phyloP scores from a whole-genome alignment of 1,140 invertebrate genomes.

The Drosophila littoralis region DNA sequence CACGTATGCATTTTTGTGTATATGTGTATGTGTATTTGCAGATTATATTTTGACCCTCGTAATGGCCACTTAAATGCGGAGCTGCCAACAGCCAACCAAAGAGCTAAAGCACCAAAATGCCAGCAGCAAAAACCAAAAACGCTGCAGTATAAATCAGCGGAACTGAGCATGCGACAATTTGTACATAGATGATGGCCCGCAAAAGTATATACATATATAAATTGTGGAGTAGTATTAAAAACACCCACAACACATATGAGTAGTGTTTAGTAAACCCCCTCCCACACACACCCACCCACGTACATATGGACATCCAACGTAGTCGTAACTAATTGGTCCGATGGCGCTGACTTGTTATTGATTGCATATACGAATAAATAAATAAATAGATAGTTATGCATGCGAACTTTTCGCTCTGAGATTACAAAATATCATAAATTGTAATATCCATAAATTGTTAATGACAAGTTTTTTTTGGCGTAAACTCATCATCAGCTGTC shows the following conservation, averaged over 20 bases:
- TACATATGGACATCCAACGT: constrained; percentile 23
- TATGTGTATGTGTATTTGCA: constrained; percentile 60
- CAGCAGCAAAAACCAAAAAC: constrained; percentile 33
- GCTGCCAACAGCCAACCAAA: constrained; percentile 15
- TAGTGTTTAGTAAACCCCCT: constrained; percentile 20
- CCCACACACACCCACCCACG: background rate
- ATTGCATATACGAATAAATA: constrained; percentile 58
- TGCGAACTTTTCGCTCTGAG: constrained; percentile 40
- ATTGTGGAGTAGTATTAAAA: constrained; percentile 25
- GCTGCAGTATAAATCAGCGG: constrained; percentile 61
- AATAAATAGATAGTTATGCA: constrained; percentile 53
- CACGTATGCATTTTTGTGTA: constrained; percentile 30
- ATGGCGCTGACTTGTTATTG: constrained; percentile 47
- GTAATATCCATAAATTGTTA: constrained; percentile 63
- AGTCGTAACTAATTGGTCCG: constrained; percentile 39
- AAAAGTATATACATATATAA: constrained; percentile 5
- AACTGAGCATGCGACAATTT: constrained; percentile 65
- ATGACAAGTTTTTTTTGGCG: constrained; percentile 37
- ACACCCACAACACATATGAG: constrained; percentile 21
- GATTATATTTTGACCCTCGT: constrained; percentile 71
- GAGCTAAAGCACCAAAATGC: constrained; percentile 29
- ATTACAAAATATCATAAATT: constrained; percentile 67
- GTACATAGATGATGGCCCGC: constrained; percentile 51
- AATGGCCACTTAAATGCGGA: constrained; percentile 54
- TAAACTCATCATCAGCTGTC: constrained; percentile 33